Evolutionary conservation across 2,888 invertebrate species (phyloP).

Genomic region (Furcula furcula): DNA sequence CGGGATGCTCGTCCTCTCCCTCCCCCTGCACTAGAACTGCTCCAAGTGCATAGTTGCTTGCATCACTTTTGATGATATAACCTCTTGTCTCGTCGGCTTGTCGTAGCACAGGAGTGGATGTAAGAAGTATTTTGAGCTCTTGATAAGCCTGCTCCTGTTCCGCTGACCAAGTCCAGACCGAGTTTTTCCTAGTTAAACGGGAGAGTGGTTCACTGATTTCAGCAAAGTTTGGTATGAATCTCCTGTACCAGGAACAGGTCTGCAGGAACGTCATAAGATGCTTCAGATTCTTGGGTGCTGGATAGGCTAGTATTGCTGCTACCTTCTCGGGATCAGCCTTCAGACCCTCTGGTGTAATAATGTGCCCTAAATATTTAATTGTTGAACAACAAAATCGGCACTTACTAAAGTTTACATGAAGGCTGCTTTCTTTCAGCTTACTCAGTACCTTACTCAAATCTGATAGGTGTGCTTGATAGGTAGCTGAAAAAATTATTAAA

Average conservation of each 20-base stretch:
- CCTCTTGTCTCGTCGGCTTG: background rate
- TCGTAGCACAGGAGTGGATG: too few species aligned
- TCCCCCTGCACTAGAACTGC: conserved; percentile 7
- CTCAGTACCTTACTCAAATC: background rate
- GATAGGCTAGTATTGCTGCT: background rate
- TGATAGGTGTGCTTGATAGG: too few species aligned
- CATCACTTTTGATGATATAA: background rate
- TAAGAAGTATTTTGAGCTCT: too few species aligned
- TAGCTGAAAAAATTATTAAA: too few species aligned
- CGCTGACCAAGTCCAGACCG: too few species aligned
- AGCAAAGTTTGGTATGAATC: too few species aligned
- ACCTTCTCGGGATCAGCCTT: conserved; percentile 2
- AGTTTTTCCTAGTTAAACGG: too few species aligned
- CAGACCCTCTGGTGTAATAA: conserved; percentile 5
- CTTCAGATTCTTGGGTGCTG: conserved; percentile 1
- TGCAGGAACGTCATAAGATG: background rate
- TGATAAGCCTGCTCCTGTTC: too few species aligned
- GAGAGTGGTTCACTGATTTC: too few species aligned
- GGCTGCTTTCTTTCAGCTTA: background rate
- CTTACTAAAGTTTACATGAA: conserved; percentile 1
- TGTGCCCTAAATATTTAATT: conserved; percentile 3
- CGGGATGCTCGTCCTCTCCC: background rate
- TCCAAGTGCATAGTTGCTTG: conserved; percentile 1
- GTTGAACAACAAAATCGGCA: background rate
- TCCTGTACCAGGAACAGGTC: too few species aligned